Percentiles rank a stretch among this genome's conserved stretches.
phyloP scores from a whole-genome alignment of 2,888 invertebrate species.

The Leptothorax acervorum region DNA sequence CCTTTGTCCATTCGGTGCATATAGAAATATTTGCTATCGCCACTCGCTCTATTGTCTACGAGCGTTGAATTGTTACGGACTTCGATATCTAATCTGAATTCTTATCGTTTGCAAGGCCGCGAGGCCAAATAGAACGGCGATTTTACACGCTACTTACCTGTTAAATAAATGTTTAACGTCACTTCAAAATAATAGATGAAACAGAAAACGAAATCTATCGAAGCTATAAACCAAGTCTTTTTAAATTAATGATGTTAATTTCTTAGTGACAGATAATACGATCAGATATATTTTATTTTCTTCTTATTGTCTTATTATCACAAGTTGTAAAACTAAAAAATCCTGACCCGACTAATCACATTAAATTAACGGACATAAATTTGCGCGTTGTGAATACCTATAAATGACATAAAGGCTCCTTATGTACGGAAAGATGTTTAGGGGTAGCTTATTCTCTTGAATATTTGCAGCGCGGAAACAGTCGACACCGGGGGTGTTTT shows the following conservation, averaged over 20 bases:
- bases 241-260: not conserved
- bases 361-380: not conserved
- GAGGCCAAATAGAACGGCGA: slow-evolving; percentile 32
- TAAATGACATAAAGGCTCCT: not conserved
- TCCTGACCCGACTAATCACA: not conserved
- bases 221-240: not conserved
- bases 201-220: not conserved
- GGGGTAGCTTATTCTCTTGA: not conserved
- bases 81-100: slow-evolving; percentile 67
- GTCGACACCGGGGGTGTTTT: slow-evolving; percentile 67
- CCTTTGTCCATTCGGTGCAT: not conserved
- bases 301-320: not conserved
- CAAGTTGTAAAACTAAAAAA: not conserved
- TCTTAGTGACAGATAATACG: not conserved
- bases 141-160: not conserved
- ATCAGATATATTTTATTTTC: not conserved
- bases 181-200: not conserved
- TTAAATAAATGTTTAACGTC: slow-evolving; percentile 37
- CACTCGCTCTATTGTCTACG: not conserved
- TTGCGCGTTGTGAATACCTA: not conserved
- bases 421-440: not conserved
- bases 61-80: slow-evolving; percentile 21
- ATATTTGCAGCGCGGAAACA: slow-evolving; percentile 63
- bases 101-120: slow-evolving; percentile 61
- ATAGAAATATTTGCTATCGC: slow-evolving; percentile 26